Percentiles rank a stretch among this genome's conserved stretches.
These are phyloP conservation scores for Hydrozoanthus tunicans DNA, from an alignment of 64 coral and sea anemone genomes.

Conservation along the genomic window DNA sequence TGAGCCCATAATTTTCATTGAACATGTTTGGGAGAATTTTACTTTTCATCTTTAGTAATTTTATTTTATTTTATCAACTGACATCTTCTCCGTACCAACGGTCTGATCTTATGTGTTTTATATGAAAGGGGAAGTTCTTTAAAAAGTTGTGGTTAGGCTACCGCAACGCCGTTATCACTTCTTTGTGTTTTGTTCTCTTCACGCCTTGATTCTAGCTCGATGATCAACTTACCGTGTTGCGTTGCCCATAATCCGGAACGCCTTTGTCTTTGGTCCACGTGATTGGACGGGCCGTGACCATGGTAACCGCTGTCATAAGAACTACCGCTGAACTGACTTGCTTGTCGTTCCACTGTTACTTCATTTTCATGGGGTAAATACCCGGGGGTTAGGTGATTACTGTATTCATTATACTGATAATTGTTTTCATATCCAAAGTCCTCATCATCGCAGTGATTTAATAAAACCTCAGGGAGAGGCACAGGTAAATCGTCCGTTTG, in stretches of 20 bases:
- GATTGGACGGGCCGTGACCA: conserved; percentile 52
- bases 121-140: neutral
- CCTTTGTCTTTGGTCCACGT: conserved; percentile 71
- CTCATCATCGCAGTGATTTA: conserved; percentile 59
- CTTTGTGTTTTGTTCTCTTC: neutral
- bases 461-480: conserved; percentile 48
- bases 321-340: conserved; percentile 91
- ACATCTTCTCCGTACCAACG: too few species aligned
- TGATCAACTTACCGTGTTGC: conserved; percentile 75
- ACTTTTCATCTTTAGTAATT: too few species aligned
- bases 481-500: conserved; percentile 49
- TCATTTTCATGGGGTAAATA: conserved; percentile 53
- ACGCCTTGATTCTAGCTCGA: neutral
- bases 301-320: conserved; percentile 95
- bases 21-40: too few species aligned
- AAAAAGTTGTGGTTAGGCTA: neutral
- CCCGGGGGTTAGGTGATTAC: conserved; percentile 53
- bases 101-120: too few species aligned
- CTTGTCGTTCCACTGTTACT: conserved; percentile 59
- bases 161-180: neutral
- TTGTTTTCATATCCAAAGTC: conserved; percentile 90
- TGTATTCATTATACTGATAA: conserved; percentile 52
- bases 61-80: too few species aligned
- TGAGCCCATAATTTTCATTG: too few species aligned
- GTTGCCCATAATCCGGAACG: conserved; percentile 79